Percentiles rank a stretch among this genome's conserved stretches.
Conservation (phyloP, 2,797 vertebrate genomes). For the Dermochelys coriacea region DNA sequence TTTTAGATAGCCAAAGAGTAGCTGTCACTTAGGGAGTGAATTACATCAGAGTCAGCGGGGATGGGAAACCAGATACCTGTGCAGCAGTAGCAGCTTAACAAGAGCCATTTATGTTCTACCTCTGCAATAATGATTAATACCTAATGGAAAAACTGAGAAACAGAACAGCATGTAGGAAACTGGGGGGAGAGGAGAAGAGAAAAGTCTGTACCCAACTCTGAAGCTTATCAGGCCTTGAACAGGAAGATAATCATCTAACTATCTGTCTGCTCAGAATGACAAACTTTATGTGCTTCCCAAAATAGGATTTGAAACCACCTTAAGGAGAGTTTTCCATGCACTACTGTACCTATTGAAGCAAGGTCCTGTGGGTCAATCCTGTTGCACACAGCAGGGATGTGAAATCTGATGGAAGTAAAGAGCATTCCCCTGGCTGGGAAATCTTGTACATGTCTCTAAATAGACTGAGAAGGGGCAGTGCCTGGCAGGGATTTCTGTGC, state of each 20-base stretch:
- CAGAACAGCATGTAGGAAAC: not conserved
- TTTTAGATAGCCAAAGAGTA: conserved; percentile 38
- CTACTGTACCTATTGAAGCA: not conserved
- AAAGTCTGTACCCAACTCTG: not conserved
- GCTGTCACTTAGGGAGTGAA: not conserved
- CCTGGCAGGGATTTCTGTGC: not conserved
- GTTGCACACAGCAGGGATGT: rapidly evolving
- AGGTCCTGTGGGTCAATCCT: rapidly evolving
- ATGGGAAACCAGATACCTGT: not conserved
- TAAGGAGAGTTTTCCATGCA: not conserved
- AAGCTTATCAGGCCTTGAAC: rapidly evolving
- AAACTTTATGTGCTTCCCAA: rapidly evolving
- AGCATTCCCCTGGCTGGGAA: rapidly evolving
- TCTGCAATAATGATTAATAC: not conserved
- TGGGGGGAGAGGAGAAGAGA: not conserved
- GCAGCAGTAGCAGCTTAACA: not conserved
- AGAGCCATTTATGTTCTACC: not conserved
- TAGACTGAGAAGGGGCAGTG: rapidly evolving
- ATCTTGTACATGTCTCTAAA: not conserved
- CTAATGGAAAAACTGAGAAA: not conserved
- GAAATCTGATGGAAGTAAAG: rapidly evolving
- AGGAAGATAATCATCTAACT: not conserved
- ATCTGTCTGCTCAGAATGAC: not conserved
- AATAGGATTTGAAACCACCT: not conserved
- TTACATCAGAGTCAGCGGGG: not conserved